Evolutionary conservation across 2,888 invertebrate genomes (phyloP), one percentile per base, ranked within the genome.

Genomic region (Lepetodrilus schrolli): DNA sequence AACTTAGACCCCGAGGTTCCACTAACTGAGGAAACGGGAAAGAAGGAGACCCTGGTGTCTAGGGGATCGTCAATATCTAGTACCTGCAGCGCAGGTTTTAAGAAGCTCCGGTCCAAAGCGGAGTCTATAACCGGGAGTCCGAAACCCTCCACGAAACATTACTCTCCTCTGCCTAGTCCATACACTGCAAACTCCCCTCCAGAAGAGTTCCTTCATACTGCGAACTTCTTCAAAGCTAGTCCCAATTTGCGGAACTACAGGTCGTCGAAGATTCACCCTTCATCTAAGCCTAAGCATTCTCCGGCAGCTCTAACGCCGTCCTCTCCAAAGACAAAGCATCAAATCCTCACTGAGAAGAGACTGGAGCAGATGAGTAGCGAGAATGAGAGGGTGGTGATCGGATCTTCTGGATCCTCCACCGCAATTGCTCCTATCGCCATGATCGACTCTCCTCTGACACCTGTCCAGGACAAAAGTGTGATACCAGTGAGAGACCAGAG

Each of bases 1-100:
- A 79, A 84, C 23, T 83, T 85, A 38, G 85, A 85, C 68, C 85
- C 85, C 84, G 84, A 86, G 66, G 79, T 81, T n/a, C 86, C 86
- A 10, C 79, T 87, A 5, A 86, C 87, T 4, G 82, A 83, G 34
- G 77, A 76, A 68, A 37, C 43, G 58, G 51, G 75, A 50, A 23
- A 70, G 66, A n/a, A 72, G 49, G 13, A 75, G 47, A 43, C 51
- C 5, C 65, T 58, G 5, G 50, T 73, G 17, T 78, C 82, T 36
- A 51, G 82, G n/a, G 82, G 82, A 5, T 85, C 87, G 0, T 83
- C 84, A 4, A 75, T 82, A 51, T 84, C 86, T 7, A 84, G 84
- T 71, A 78, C 80, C 2, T 80, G 80, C 49, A 81, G 85, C 65
- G 75, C 78, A 50, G 81, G 80, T 20, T 72, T 78, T 26, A 82